Base-by-base conservation (phyloP, 2,888 invertebrate species). In the Watsonalla binaria region DNA sequence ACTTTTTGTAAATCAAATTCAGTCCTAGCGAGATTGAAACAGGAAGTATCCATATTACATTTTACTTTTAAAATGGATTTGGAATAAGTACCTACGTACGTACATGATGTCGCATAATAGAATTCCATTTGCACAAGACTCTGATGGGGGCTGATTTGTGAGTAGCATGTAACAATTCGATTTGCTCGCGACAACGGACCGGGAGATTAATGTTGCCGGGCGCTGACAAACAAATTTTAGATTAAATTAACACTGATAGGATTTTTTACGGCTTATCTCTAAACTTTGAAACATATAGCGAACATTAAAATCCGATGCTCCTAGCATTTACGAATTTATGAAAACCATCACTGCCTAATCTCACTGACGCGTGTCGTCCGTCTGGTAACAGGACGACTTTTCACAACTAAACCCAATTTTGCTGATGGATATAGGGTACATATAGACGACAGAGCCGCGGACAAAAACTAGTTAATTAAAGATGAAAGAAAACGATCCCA, bases 101-200 rank as follows among this genome's bases (percentile, higher is more conserved):
- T 9, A 50, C 14, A 50, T 42, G 50, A 33, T 9, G 35, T 53
- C 15, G 13, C 53, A 48, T 14, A 46, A 49, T 35, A 37, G 56
- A 52, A 62, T 63, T 63, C 55, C 62, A 64, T 64, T 62, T 59
- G 53, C 57, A 53, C 56, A 45, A 15, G 49, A 49, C 35, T 48
- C 51, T 60, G 62, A 66, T 61, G 56, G 56, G 55, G 57, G 61
- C 56, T 58, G 64, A 63, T 61, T 56, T 58, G 53, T 54, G 51
- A 51, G 51, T 52, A 51, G 58, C 56, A 59, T 55, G 60, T 52
- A 57, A 58, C 51, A 64, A 64, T 64, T 61, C 57, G 59, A 64
- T 66, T 66, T 63, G 54, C 39, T 46, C 35, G 49, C 49, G 49
- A 48, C 48, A 13, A 49, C 49, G 37, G 49, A 39, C 49, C 8